Evolutionary conservation across 2,888 invertebrate species (phyloP).

Genomic region (Lutraria lutraria): DNA sequence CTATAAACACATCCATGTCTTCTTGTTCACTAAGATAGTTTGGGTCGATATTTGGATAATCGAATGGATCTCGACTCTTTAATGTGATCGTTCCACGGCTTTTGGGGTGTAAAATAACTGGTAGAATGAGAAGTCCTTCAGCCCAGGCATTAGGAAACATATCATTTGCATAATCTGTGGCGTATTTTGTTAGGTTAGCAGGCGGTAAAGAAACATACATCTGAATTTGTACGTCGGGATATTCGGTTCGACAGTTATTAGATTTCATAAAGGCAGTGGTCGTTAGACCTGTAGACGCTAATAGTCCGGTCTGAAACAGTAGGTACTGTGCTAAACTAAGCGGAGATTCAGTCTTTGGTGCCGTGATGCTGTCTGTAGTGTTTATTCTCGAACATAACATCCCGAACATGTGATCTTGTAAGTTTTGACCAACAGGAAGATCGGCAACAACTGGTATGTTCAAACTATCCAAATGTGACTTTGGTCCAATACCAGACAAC

Average conservation of each 20-base stretch:
- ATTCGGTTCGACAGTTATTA: constrained; percentile 25
- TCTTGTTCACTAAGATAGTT: constrained; percentile 91
- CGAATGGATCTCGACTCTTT: constrained; percentile 91
- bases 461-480: constrained; percentile 81
- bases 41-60: constrained; percentile 94
- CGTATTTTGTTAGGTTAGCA: neutral
- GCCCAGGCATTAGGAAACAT: neutral
- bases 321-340: constrained; percentile 35
- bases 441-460: constrained; percentile 82
- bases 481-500: constrained; percentile 86
- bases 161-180: constrained; percentile 25
- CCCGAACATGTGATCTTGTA: constrained; percentile 79
- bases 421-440: constrained; percentile 84
- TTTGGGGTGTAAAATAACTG: constrained; percentile 89
- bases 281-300: constrained; percentile 30
- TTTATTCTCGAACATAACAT: constrained; percentile 37
- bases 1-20: constrained; percentile 55
- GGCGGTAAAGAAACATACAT: constrained; percentile 5
- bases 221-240: constrained; percentile 59
- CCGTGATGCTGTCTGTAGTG: constrained; percentile 42
- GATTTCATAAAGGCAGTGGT: constrained; percentile 47
- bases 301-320: constrained; percentile 33
- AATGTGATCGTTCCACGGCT: constrained; percentile 92
- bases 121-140: constrained; percentile 34
- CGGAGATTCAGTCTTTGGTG: constrained; percentile 30